Conservation (phyloP, 1,140 invertebrate genomes). For the Lepeophtheirus salmonis region DNA sequence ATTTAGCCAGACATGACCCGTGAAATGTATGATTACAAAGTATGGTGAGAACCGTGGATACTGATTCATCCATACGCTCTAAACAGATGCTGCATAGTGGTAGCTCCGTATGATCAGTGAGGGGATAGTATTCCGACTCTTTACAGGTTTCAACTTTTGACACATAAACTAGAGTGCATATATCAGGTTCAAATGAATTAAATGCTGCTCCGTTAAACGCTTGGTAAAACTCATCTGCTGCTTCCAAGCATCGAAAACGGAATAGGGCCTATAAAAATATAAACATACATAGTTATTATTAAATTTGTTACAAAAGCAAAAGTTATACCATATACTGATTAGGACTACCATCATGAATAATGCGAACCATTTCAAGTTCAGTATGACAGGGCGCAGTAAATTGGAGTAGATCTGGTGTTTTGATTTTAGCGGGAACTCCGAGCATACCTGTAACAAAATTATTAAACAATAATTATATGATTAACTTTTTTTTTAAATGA, state of each 20-base stretch:
- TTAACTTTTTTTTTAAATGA: too few species aligned
- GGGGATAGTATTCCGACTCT: conserved; percentile 36
- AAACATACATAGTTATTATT: neutral
- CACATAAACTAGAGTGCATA: conserved; percentile 88
- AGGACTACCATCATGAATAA: conserved; percentile 58
- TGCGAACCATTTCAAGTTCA: conserved; percentile 72
- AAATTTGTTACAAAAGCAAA: conserved; percentile 45
- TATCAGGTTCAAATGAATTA: conserved; percentile 70
- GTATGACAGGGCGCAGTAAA: conserved; percentile 81
- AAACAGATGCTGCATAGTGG: conserved; percentile 94
- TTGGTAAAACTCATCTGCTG: conserved; percentile 75
- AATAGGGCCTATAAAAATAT: conserved; percentile 21
- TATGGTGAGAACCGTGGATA: conserved; percentile 90
- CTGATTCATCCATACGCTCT: conserved; percentile 93
- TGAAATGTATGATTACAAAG: conserved; percentile 98
- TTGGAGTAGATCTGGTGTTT: conserved; percentile 77
- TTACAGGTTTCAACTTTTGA: conserved; percentile 62
- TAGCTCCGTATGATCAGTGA: conserved; percentile 50
- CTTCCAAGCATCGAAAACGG: conserved; percentile 35
- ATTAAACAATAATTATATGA: neutral
- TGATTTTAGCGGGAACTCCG: conserved; percentile 74
- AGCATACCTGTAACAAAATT: conserved; percentile 46
- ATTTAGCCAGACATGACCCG: conserved; percentile 76
- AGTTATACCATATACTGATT: conserved; percentile 97
- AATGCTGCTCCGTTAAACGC: conserved; percentile 79